Conservation (phyloP, 2,113 vertebrate species). For the Hystrix brachyura region DNA sequence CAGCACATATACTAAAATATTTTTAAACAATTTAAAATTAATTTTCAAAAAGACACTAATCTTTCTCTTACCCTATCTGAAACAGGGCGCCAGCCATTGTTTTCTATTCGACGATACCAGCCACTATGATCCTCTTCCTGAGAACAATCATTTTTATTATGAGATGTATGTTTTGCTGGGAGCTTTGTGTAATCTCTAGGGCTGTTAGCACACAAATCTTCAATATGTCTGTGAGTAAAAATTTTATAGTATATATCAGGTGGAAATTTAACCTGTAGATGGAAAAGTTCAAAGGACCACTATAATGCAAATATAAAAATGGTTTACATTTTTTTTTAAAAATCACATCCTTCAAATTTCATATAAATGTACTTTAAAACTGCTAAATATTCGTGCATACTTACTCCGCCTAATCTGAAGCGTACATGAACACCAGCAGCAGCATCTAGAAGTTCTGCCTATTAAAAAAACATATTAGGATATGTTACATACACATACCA, state of each 20-base stretch:
- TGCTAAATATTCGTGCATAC: constrained; percentile 66
- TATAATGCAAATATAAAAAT: constrained; percentile 42
- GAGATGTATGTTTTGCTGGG: constrained; percentile 70
- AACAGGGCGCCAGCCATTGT: constrained; percentile 91
- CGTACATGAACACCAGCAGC: constrained; percentile 88
- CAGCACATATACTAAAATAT: neutral
- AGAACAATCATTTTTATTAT: constrained; percentile 62
- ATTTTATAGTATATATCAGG: constrained; percentile 93
- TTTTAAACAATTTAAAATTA: constrained; percentile 23
- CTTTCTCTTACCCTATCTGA: constrained; percentile 84
- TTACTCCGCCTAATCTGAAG: constrained; percentile 90
- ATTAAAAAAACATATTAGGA: constrained; percentile 59
- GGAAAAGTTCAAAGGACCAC: constrained; percentile 62
- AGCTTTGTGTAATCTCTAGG: constrained; percentile 88
- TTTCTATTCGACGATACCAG: constrained; percentile 91
- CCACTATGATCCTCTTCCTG: constrained; percentile 78
- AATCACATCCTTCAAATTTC: constrained; percentile 23
- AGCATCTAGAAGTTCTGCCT: constrained; percentile 89
- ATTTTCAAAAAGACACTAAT: constrained; percentile 23
- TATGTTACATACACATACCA: neutral
- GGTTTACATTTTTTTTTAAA: neutral
- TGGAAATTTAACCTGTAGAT: constrained; percentile 88
- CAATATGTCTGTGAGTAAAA: constrained; percentile 90
- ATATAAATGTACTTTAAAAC: constrained; percentile 35
- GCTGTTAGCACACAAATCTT: constrained; percentile 91